These are phyloP conservation scores for Harpegnathos saltator DNA, from an alignment of 1,140 invertebrate species.

Conservation along the genomic window DNA sequence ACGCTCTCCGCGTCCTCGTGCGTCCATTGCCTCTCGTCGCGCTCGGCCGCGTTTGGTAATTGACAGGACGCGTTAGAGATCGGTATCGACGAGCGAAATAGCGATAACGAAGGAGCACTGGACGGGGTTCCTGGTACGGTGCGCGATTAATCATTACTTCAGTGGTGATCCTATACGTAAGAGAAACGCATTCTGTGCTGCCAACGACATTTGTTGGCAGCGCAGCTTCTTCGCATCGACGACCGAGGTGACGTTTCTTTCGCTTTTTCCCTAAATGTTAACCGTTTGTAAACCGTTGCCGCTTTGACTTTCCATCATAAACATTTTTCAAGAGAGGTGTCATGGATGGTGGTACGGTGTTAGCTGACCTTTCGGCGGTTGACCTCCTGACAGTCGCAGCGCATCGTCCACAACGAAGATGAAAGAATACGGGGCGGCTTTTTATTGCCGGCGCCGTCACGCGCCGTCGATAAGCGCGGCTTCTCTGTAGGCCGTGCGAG, in stretches of 20 bases:
- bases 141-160: background rate
- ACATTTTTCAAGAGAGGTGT: constrained; percentile 13
- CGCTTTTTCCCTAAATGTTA: background rate
- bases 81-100: background rate
- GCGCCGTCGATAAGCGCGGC: constrained; percentile 72
- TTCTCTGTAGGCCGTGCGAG: constrained; percentile 61
- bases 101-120: background rate
- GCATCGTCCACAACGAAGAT: constrained; percentile 76
- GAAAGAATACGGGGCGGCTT: constrained; percentile 78
- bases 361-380: constrained; percentile 67
- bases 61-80: constrained; percentile 8
- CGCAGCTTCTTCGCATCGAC: too few species aligned
- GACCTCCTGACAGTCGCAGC: constrained; percentile 53
- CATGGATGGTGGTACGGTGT: too few species aligned
- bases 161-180: too few species aligned
- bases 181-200: too few species aligned
- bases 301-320: constrained; percentile 41
- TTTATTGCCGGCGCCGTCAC: constrained; percentile 81
- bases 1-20: background rate
- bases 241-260: background rate
- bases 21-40: constrained; percentile 7
- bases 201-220: too few species aligned
- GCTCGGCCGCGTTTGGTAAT: background rate
- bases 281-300: background rate
- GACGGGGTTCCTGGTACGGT: too few species aligned